Evolutionary conservation across 2,888 invertebrate genomes (phyloP).

Genomic region (Zele albiditarsus): DNA sequence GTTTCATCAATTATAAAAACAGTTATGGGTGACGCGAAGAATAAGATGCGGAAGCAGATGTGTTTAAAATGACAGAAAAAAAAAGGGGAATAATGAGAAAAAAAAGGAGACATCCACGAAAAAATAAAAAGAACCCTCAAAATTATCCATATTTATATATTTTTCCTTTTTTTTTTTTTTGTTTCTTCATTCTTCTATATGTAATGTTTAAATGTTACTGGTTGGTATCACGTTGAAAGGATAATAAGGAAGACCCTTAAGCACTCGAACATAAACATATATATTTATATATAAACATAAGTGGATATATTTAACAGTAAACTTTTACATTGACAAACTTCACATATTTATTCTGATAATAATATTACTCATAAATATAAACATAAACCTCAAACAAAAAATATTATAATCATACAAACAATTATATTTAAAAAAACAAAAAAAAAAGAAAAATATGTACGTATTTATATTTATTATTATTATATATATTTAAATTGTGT

Average conservation of each 20-base stretch:
- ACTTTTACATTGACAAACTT: not conserved
- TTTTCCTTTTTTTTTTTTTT: not conserved
- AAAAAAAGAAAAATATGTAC: not conserved
- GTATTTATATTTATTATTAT: too few relatives aligned
- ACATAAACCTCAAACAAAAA: not conserved
- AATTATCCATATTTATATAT: conserved; percentile 1
- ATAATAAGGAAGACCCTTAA: not conserved
- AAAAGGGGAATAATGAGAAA: not conserved
- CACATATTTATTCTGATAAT: not conserved
- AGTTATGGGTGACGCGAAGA: conserved; percentile 1
- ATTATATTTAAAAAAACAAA: not conserved
- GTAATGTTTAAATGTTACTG: not conserved
- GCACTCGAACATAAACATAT: not conserved
- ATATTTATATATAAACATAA: not conserved
- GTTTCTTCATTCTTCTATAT: not conserved
- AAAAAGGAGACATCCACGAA: not conserved
- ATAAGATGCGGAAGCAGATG: conserved; percentile 25
- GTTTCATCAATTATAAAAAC: conserved; percentile 24
- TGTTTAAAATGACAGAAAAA: not conserved
- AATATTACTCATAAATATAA: not conserved
- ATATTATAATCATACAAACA: too few relatives aligned
- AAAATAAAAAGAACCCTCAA: not conserved
- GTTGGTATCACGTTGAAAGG: not conserved
- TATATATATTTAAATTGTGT: not conserved
- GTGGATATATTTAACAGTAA: not conserved